Evolutionary conservation across 2,113 vertebrate genomes (phyloP), one percentile per base, ranked within the genome.

Genomic region (Silurus glanis): DNA sequence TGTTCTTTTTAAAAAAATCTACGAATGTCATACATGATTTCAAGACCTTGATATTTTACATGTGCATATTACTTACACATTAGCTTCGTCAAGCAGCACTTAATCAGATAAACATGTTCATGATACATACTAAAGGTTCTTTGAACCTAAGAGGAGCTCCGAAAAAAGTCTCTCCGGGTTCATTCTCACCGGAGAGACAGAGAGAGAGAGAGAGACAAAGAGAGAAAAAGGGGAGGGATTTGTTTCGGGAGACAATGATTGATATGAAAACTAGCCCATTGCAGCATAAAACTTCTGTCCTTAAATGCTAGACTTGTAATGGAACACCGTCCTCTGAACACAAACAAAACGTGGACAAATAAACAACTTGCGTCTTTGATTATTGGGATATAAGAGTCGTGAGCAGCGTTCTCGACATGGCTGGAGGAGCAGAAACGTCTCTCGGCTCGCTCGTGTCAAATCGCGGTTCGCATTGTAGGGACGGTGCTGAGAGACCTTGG

Each of bases 61-160:
- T 94, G 93, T 96, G 94, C 93, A 94, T 94, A 95, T 93, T 93
- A 91, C 92, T 94, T 90, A 92, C 93, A 94, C 90, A 91, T 92
- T 91, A 93, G 93, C 93, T 94, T 92, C 91, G 90, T 88, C 92
- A 93, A 94, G 94, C 94, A 95, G 93, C 93, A 93, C 92, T 94
- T 94, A 91, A 89, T 90, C 87, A 91, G 91, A 93, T 94, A 92
- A 91, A 92, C 91, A 93, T 94, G 91, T 93, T 93, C 84, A 89
- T 90, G 87, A 92, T 87, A 75, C 89, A 84, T 71, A 93, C 88
- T 91, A 93, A 85, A 84, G 90, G 67, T 89, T 67, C 25, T 67
- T 37, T 37, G 45, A 83, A 90, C 88, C 89, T 89, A 90, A 9
- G 13, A 83, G 61, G 25, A 80, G 64, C 76, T 85, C 85, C 74